Evolutionary conservation across 2,888 invertebrate genomes (phyloP).

Genomic region (Pimpla rufipes): DNA sequence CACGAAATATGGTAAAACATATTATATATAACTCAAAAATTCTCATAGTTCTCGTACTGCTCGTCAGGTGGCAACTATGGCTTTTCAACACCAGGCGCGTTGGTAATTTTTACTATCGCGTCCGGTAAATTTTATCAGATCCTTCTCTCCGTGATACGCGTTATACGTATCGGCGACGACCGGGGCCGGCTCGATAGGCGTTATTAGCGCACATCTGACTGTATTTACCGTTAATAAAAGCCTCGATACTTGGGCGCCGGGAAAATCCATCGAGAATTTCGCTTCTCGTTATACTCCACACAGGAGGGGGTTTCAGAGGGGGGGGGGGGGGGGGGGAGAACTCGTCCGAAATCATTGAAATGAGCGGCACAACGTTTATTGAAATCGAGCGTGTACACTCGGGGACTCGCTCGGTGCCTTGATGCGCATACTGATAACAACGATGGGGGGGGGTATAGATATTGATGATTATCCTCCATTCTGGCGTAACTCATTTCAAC

Average conservation of each 20-base stretch:
- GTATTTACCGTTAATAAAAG: conserved; percentile 34
- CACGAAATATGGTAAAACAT: too few species aligned
- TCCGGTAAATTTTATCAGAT: too few species aligned
- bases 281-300: conserved; percentile 33
- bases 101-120: too few species aligned
- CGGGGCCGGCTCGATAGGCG: neutral
- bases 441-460: conserved; percentile 39
- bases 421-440: conserved; percentile 57
- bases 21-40: too few species aligned
- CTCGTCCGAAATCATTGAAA: conserved; percentile 62
- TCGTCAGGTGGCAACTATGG: too few species aligned
- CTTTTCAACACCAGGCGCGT: too few species aligned
- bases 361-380: conserved; percentile 59
- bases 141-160: conserved; percentile 3
- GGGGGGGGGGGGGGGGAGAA: conserved; percentile 6
- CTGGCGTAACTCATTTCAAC: conserved; percentile 62
- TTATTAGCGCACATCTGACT: conserved; percentile 30
- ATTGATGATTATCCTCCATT: conserved; percentile 66
- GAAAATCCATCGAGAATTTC: conserved; percentile 30
- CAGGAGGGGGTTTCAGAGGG: too few species aligned
- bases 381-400: conserved; percentile 57
- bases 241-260: neutral
- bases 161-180: neutral
- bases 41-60: too few species aligned
- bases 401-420: conserved; percentile 22